These are phyloP conservation scores for Sesia bembeciformis DNA, from an alignment of 2,888 invertebrate species.

Conservation along the genomic window DNA sequence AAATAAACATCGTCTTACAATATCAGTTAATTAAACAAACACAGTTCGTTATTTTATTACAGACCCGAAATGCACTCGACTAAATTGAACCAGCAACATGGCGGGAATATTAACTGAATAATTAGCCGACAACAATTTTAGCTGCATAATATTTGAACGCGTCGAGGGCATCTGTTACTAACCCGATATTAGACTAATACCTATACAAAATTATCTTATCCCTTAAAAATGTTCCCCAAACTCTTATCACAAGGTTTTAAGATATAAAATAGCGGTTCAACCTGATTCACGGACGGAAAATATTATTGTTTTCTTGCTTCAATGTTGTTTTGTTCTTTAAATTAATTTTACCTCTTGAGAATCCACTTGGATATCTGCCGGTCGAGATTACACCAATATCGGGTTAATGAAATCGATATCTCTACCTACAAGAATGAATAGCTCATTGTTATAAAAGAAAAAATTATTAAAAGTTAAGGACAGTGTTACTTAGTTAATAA, in stretches of 20 bases:
- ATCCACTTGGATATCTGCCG: slow-evolving; percentile 27
- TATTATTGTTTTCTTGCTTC: slow-evolving; percentile 11
- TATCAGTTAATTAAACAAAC: no score
- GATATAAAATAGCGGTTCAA: slow-evolving; percentile 14
- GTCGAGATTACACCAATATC: slow-evolving; percentile 56
- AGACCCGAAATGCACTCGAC: not conserved
- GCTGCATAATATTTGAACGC: slow-evolving; percentile 39
- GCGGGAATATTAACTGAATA: slow-evolving; percentile 49
- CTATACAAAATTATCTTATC: slow-evolving; percentile 15
- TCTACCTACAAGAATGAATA: no score
- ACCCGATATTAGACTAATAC: slow-evolving; percentile 34
- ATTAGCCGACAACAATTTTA: slow-evolving; percentile 54
- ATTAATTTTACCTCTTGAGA: slow-evolving; percentile 68
- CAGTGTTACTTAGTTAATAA: no score
- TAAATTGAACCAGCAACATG: slow-evolving; percentile 10
- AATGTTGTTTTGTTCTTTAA: slow-evolving; percentile 59
- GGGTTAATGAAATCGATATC: slow-evolving; percentile 49
- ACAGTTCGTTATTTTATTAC: no score
- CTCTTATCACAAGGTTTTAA: slow-evolving; percentile 14
- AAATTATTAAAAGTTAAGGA: no score
- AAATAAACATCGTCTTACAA: no score
- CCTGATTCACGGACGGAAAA: slow-evolving; percentile 2
- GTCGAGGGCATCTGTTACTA: slow-evolving; percentile 61
- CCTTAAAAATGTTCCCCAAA: slow-evolving; percentile 2
- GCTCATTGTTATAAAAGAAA: no score